Evolutionary conservation across 1,140 invertebrate species (phyloP), one percentile per base, ranked within the genome.

Genomic region (Sinonovacula constricta): DNA sequence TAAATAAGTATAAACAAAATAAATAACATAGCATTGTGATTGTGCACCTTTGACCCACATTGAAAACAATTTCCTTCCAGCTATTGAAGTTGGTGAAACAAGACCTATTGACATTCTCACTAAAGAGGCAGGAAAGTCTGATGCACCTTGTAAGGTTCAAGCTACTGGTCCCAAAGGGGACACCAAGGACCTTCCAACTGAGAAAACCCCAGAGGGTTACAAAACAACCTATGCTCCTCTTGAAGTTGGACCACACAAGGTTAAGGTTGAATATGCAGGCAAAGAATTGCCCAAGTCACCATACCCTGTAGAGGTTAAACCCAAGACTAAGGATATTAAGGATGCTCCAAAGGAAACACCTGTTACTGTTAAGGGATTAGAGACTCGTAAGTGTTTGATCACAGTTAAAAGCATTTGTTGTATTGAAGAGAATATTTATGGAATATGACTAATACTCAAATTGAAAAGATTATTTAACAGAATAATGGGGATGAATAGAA

Each of bases 21-120:
- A n/a, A n/a, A n/a, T n/a, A n/a, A n/a, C n/a, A n/a, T n/a, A n/a
- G n/a, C n/a, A n/a, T n/a, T n/a, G n/a, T n/a, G n/a, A n/a, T n/a
- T n/a, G n/a, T n/a, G n/a, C n/a, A n/a, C n/a, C n/a, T n/a, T n/a
- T n/a, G n/a, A n/a, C n/a, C n/a, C n/a, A n/a, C n/a, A n/a, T n/a
- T n/a, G n/a, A n/a, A n/a, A n/a, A n/a, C 28, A 18, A 39, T 56
- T 56, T 39, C 10, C 3, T 18, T 45, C 60, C 57, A 85, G 82
- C 82, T 69, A 86, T 87, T 18, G 85, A 81, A 24, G 81, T 91
- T 63, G 87, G 88, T 54, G 83, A 86, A 71, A 84, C 95, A 83
- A 94, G 95, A 91, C 95, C 96, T 89, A 96, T 97, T 91, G 93
- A 95, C 87, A 95, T 97, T 85, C 93, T 95, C 85, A 96, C 95